Evolutionary conservation across 2,797 vertebrate species (phyloP).

Genomic region (Clarias platycephalus): DNA sequence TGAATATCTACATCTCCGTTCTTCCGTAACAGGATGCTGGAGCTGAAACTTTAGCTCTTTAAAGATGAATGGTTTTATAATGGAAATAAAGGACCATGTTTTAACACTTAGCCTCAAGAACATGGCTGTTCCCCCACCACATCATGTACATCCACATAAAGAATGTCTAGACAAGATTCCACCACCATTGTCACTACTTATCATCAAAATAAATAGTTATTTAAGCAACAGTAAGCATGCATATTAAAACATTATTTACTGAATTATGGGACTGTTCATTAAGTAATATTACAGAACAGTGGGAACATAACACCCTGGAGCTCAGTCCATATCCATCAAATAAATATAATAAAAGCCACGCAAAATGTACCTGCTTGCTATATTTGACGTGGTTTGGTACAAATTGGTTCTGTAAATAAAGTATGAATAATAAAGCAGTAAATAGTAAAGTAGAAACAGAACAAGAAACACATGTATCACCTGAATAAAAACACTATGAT

Average conservation of each 20-base stretch:
- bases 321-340: constrained; percentile 6
- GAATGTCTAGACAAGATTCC: background rate
- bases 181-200: background rate
- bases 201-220: background rate
- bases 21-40: background rate
- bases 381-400: background rate
- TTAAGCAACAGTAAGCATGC: constrained; percentile 5
- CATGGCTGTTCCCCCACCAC: background rate
- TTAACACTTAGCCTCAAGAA: background rate
- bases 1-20: background rate
- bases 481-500: background rate
- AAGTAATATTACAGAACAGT: constrained; percentile 5
- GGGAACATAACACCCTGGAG: background rate
- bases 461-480: too few species aligned
- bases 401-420: background rate
- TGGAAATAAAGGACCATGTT: background rate
- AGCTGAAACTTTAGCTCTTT: background rate
- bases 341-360: background rate
- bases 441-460: background rate
- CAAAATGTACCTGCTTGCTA: background rate
- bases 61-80: background rate
- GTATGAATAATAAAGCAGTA: too few species aligned
- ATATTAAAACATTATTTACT: constrained; percentile 26
- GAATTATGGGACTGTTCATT: constrained; percentile 5
- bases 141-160: background rate